Evolutionary conservation across 2,888 invertebrate genomes (phyloP).

Genomic region (Caenorhabditis drosophilae): DNA sequence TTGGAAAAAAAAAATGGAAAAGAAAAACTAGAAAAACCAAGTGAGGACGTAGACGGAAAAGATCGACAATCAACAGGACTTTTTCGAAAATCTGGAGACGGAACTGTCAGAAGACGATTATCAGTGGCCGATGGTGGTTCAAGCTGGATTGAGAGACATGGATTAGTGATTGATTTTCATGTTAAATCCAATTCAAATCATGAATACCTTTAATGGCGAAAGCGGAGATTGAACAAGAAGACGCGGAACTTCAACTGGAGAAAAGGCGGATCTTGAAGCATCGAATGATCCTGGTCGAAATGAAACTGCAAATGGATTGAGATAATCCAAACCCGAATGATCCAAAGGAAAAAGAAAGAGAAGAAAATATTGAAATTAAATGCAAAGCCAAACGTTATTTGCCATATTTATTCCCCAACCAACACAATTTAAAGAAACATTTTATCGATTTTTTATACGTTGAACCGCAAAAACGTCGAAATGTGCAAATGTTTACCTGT

Average conservation of each 20-base stretch:
- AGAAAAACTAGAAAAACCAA: not conserved
- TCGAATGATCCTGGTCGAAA: constrained; percentile 45
- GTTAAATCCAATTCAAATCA: no score
- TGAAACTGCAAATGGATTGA: constrained; percentile 17
- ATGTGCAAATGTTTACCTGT: constrained; percentile 5
- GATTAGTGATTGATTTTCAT: no score
- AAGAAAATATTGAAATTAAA: no score
- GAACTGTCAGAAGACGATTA: constrained; percentile 49
- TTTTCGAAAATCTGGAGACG: constrained; percentile 51
- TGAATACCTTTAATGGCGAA: constrained; percentile 36
- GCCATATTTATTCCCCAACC: no score
- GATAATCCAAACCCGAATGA: no score
- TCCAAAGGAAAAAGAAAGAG: no score
- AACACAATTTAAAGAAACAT: no score
- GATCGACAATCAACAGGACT: constrained; percentile 38
- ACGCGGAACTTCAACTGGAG: constrained; percentile 51
- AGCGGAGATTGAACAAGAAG: constrained; percentile 51
- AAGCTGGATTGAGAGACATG: constrained; percentile 6
- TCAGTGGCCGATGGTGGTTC: constrained; percentile 41
- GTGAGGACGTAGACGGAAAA: constrained; percentile 3
- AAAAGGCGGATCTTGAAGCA: constrained; percentile 45
- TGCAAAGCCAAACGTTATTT: no score
- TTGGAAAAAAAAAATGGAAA: constrained; percentile 6
- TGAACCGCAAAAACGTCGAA: no score
- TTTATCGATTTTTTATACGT: no score